Evolutionary conservation across 2,888 invertebrate species (phyloP).

Genomic region (Panopea generosa): DNA sequence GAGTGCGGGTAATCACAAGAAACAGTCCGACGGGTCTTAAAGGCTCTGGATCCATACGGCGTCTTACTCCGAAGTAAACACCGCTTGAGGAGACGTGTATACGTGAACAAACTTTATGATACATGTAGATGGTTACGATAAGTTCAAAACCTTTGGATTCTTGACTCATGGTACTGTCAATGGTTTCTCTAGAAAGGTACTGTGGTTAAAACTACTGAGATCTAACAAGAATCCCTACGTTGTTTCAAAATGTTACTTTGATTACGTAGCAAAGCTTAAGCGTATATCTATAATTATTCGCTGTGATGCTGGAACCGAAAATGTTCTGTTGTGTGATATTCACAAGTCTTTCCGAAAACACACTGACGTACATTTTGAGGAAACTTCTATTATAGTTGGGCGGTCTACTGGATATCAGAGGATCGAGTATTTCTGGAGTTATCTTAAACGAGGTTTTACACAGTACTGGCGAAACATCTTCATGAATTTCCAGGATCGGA

Average conservation of each 20-base stretch:
- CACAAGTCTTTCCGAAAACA: too few relatives aligned
- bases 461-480: slow-evolving; percentile 10
- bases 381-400: background rate
- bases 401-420: slow-evolving; percentile 9
- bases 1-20: slow-evolving; percentile 23
- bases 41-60: slow-evolving; percentile 15
- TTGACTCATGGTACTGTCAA: slow-evolving; percentile 31
- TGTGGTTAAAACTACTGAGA: slow-evolving; percentile 19
- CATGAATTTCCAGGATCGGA: background rate
- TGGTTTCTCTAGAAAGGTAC: slow-evolving; percentile 24
- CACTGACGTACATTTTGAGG: too few relatives aligned
- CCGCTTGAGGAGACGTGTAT: slow-evolving; percentile 8
- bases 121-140: slow-evolving; percentile 34
- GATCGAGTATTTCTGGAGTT: slow-evolving; percentile 7
- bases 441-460: background rate
- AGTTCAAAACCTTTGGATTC: slow-evolving; percentile 34
- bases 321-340: too few relatives aligned
- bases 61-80: background rate
- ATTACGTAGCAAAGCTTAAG: background rate
- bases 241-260: slow-evolving; percentile 14
- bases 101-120: slow-evolving; percentile 17
- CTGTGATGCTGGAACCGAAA: too few relatives aligned
- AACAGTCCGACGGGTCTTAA: slow-evolving; percentile 16
- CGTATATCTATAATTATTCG: too few relatives aligned
- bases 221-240: slow-evolving; percentile 27